Conservation (phyloP, 2,888 invertebrate genomes). For the Tetramorium bicarinatum region DNA sequence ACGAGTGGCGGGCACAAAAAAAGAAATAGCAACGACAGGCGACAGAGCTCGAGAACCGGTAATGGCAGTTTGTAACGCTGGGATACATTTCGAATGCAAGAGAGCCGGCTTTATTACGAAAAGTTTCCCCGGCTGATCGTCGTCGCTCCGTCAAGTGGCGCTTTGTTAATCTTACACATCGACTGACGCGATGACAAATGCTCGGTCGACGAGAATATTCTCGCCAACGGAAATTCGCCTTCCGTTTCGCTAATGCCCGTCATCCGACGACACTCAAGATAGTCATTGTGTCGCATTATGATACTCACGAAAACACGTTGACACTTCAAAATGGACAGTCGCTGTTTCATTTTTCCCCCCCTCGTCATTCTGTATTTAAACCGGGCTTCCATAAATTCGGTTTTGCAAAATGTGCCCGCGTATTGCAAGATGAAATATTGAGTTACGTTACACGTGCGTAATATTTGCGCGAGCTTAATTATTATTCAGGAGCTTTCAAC, state of each 20-base stretch:
- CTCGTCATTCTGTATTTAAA: neutral
- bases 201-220: constrained; percentile 82
- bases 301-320: neutral
- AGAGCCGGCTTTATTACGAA: neutral
- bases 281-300: neutral
- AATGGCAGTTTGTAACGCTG: constrained; percentile 15
- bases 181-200: constrained; percentile 75
- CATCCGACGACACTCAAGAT: constrained; percentile 79
- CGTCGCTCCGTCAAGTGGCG: neutral
- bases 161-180: constrained; percentile 67
- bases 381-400: neutral
- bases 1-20: neutral
- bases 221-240: constrained; percentile 83
- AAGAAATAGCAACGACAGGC: neutral
- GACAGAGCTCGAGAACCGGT: neutral
- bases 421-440: constrained; percentile 35
- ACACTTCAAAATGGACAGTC: neutral
- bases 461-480: constrained; percentile 41
- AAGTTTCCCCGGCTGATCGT: neutral
- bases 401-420: neutral
- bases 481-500: constrained; percentile 22
- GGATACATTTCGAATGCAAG: neutral
- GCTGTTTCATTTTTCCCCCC: neutral
- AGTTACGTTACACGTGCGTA: neutral
- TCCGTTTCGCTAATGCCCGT: constrained; percentile 83